Base-by-base conservation (phyloP, 2,113 vertebrate species). In the Lanius collurio region DNA sequence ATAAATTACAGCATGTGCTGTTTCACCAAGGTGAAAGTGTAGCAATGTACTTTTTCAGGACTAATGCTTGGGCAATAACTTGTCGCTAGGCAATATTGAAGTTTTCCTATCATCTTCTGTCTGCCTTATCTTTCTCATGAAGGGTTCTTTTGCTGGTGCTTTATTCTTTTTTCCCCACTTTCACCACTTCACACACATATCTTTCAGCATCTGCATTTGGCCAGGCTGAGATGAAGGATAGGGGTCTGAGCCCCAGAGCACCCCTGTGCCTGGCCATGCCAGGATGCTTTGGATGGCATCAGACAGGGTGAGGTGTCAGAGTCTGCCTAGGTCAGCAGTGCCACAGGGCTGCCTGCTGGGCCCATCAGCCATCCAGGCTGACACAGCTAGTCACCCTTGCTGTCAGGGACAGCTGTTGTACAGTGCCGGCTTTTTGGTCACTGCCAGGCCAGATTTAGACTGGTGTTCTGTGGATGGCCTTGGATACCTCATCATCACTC, bases 251-350 rank as follows among this genome's bases (percentile, higher is more conserved):
- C 15, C 3, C 0, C 0, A 0, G 37, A 53, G 24, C 26, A 18
- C 9, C 21, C 24, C 39, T 31, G 13, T 3, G 5, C 24, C 33
- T 2, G 1, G 63, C 24, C 10, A 0, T 79, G 56, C n/a, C 50
- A 17, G 31, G 33, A 44, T 49, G 52, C 39, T 75, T 67, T 2
- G 5, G 70, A 31, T 41, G 31, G 7, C 47, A 7, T 20, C 0
- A 0, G 28, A 6, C 2, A 2, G 44, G 35, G 19, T 0, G 1
- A 52, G 56, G 33, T 1, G 1, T 24, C 1, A 1, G 44, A 47
- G 41, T 47, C n/a, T 0, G 0, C 19, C 9, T 0, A 0, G 18
- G 30, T 59, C 0, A 0, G 1, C 0, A 0, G 33, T 35, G 67
- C 39, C 21, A 0, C 1, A 5, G 69, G 11, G 44, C n/a, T 77